Evolutionary conservation across 2,797 vertebrate species (phyloP), one percentile per base, ranked within the genome.

Genomic region (Pangasius krempfi): DNA sequence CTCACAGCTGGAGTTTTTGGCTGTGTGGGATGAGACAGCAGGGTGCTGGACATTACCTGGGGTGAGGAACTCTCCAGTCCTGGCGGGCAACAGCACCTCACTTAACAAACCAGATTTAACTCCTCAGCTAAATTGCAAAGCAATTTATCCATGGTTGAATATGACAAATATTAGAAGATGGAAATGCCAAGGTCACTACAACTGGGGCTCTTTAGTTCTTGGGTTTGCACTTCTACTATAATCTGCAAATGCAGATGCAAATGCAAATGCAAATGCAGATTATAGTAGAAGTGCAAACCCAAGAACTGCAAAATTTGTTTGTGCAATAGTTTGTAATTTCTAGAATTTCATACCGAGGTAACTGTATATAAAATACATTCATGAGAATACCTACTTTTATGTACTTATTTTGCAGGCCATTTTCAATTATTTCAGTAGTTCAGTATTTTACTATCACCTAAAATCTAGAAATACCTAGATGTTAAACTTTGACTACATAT

Each of bases 1-100:
- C 0, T 96, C 96, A 33, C 94, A 96, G 90, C 91, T 99, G 93
- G 97, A 99, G 92, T 97, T 97, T 89, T 92, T 99, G 60, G 95
- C 95, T 0, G 91, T 98, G 30, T 95, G 93, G 86, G 94, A 94
- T 0, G 92, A 93, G 0, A 87, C 87, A 62, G 95, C 93, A 0
- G 94, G 95, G 44, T 91, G 90, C 82, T 96, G 97, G 94, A 86
- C 94, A 79, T 89, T 99, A 92, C 98, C 97, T 0, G 97, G 96
- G 94, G 98, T 99, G 93, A 96, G 97, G 81, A 78, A 18, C 13
- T 13, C 30, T 66, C 6, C 25, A 30, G 16, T 66, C 5, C 16
- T 44, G 9, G 7, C 47, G 9, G 25, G 54, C 27, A 4, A 33
- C n/a, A 9, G 50, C 16, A 79, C n/a, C n/a, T 81, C 47, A 54